Conservation (phyloP, 2,797 vertebrate species). For the Spea hammondii region DNA sequence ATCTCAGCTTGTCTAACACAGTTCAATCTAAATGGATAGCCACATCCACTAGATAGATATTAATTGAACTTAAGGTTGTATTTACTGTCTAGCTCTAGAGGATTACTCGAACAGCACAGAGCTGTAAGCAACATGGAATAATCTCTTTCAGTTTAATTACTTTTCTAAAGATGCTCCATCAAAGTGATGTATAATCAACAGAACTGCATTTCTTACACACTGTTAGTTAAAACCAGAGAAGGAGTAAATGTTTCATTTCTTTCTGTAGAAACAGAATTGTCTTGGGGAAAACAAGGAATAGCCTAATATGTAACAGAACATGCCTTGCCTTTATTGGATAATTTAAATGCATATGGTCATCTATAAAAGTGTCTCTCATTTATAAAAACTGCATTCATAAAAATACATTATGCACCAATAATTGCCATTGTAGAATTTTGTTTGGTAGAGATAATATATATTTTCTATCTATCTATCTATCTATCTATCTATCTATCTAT, state of each 20-base stretch:
- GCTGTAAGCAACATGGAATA: constrained; percentile 68
- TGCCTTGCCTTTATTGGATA: neutral
- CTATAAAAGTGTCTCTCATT: neutral
- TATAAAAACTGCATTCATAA: neutral
- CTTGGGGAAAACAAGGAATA: constrained; percentile 33
- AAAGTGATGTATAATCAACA: constrained; percentile 65
- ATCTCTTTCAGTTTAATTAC: constrained; percentile 73
- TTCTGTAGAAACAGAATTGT: constrained; percentile 31
- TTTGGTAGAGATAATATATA: too few relatives aligned
- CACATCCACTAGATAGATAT: constrained; percentile 65
- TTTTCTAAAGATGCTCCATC: constrained; percentile 67
- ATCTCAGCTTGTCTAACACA: constrained; percentile 51
- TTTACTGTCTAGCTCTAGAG: constrained; percentile 70
- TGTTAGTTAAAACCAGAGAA: constrained; percentile 50
- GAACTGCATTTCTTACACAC: constrained; percentile 55
- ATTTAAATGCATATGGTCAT: constrained; percentile 14
- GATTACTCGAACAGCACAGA: constrained; percentile 67
- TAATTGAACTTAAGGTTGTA: constrained; percentile 75
- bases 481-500: too few relatives aligned
- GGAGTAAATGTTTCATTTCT: constrained; percentile 55
- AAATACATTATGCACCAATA: too few relatives aligned
- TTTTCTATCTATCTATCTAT: too few relatives aligned
- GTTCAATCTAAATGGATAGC: constrained; percentile 63
- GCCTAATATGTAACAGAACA: neutral
- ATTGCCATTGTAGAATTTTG: too few relatives aligned